Base-by-base conservation (phyloP, 2,888 invertebrate species). In the Hemistola chrysoprasaria region DNA sequence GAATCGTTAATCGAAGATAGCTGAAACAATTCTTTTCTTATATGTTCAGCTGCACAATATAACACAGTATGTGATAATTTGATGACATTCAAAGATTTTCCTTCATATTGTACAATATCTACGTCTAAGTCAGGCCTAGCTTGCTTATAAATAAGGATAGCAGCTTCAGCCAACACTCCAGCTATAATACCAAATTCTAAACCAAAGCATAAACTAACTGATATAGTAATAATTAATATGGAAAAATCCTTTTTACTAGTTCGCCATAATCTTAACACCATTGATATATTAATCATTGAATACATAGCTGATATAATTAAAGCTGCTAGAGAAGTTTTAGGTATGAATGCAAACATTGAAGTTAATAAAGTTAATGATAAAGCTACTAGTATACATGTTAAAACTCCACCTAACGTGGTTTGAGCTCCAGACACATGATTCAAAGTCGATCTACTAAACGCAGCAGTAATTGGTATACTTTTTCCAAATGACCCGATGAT, bases 281-380 rank as follows among this genome's bases (percentile, higher is more conserved):
- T 76, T 7, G 93, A 87, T 22, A 92, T 91, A 58, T 96, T 95
- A 4, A 97, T 91, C 93, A 97, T 94, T 55, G 93, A 93, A 59
- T 95, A 91, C 92, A 98, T 96, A n/a, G 98, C 97, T 9, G 94
- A 92, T 47, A 98, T 95, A 47, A 98, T 97, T 26, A 98, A 93
- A 2, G 95, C 95, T 0, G 97, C 94, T 33, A 98, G 84, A 0
- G 95, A 95, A 0, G 97, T 92, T 78, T 95, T 95, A 0, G 97
- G 96, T 59, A 97, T 96, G 66, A 91, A 96, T 59, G 93, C 92
- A 71, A 98, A 97, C 2, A 94, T 92, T 0, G 93, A 92, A 0
- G 97, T 96, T 9, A 98, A 84, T 49, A 95, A 92, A 20, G 92
- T 93, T 30, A 97, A 85, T 0, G 97, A 93, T 46, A 97, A 71